phyloP scores from a whole-genome alignment of 2,113 vertebrate genomes.

The Hippopotamus amphibius region DNA sequence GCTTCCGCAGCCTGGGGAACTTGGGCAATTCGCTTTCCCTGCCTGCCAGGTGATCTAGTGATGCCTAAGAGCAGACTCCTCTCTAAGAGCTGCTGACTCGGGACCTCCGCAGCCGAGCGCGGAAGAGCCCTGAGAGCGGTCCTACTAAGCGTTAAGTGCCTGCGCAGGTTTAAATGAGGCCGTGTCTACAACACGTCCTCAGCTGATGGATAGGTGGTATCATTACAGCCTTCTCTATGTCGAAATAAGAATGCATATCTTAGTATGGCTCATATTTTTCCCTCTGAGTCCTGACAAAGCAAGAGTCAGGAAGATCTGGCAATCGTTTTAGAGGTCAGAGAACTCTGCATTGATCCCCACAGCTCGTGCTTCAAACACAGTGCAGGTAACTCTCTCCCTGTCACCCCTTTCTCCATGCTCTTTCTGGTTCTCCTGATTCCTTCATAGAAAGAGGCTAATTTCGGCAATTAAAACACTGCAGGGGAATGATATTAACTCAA shows the following conservation, averaged over 20 bases:
- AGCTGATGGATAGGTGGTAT: neutral
- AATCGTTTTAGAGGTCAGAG: neutral
- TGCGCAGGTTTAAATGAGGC: neutral
- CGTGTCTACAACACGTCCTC: neutral
- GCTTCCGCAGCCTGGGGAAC: neutral
- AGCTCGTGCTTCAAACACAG: neutral
- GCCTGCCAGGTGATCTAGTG: neutral
- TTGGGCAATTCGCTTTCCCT: neutral
- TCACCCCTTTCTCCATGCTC: neutral
- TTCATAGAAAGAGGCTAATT: constrained; percentile 18
- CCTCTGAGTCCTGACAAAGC: neutral
- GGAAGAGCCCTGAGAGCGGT: neutral
- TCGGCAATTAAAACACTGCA: neutral
- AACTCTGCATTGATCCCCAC: neutral
- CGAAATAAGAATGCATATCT: neutral
- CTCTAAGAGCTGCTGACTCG: neutral
- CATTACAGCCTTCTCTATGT: neutral
- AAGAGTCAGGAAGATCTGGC: neutral
- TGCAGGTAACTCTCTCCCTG: neutral
- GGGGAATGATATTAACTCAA: neutral
- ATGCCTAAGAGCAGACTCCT: neutral
- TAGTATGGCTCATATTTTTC: neutral
- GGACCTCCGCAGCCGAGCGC: neutral
- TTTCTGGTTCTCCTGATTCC: neutral
- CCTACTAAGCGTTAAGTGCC: neutral